Conservation (phyloP, 2,888 invertebrate genomes). For the Tubiluchus corallicola region DNA sequence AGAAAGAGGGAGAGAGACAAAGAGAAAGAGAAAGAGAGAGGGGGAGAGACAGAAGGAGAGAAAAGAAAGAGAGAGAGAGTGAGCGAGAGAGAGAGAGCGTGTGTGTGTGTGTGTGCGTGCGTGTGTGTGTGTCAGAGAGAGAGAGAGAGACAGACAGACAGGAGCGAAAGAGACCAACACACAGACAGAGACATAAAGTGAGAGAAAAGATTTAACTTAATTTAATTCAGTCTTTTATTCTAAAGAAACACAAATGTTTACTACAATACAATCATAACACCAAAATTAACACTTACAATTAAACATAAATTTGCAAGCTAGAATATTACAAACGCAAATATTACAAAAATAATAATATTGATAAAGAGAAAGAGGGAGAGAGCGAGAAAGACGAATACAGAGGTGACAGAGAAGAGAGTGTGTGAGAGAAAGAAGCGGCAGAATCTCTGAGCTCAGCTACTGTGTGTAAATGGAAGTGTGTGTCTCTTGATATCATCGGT, state of each 20-base stretch:
- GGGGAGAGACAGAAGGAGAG: background rate
- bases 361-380: background rate
- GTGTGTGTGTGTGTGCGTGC: slow-evolving; percentile 1
- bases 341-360: too few relatives aligned
- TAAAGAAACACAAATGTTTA: too few relatives aligned
- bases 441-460: too few relatives aligned
- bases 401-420: background rate
- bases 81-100: background rate
- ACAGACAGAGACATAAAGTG: background rate
- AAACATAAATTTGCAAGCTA: too few relatives aligned
- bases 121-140: background rate
- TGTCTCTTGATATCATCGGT: too few relatives aligned
- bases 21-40: slow-evolving; percentile 3
- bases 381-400: background rate
- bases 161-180: background rate
- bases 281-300: too few relatives aligned
- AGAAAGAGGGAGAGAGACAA: slow-evolving; percentile 1
- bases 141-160: background rate
- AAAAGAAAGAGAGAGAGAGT: background rate
- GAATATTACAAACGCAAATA: too few relatives aligned
- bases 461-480: too few relatives aligned
- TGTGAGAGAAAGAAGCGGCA: too few relatives aligned
- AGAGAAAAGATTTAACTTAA: too few relatives aligned
- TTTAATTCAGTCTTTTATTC: too few relatives aligned
- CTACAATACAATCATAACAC: too few relatives aligned